Evolutionary conservation across 2,113 vertebrate genomes (phyloP), one percentile per base, ranked within the genome.

Genomic region (Aleadryas rufinucha): DNA sequence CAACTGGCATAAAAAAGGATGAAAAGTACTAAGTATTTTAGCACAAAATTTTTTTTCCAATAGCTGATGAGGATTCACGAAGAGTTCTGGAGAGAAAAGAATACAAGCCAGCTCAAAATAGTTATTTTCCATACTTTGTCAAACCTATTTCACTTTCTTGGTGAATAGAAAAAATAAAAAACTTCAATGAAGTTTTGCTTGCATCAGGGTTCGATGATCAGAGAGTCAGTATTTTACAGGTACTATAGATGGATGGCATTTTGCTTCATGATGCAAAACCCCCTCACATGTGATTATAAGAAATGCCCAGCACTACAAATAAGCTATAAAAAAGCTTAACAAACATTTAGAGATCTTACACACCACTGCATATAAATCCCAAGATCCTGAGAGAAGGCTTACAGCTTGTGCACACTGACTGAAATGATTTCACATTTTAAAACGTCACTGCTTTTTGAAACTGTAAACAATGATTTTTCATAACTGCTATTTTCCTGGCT

Each of bases 11-110:
- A 16, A 93, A 83, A 76, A 87, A 79, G 45, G 47, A 84, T 44
- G 66, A 18, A 60, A 49, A 56, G 28, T 28, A 63, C 26, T 65
- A 85, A 81, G 77, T 90, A 95, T 86, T 93, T 86, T 81, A 80
- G 44, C 53, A 93, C 60, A 90, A 41, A 75, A 31, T 78, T 96
- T 92, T 74, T 74, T 92, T 94, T 96, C 80, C 92, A 94, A 45
- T 94, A 81, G 72, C 49, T 82, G 76, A 54, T 84, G 60, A 66
- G 91, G 92, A 96, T 90, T 96, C 71, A 95, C 60, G 60, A 91
- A 90, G 91, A 94, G 35, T 66, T 94, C 66, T 85, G 74, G 81
- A 49, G 74, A 63, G 78, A 71, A 49, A 0, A 56, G 21, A 31
- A 13, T 24, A 2, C 16, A 42, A 20, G 37, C 24, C 37, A 42